Percentiles rank a stretch among this genome's conserved stretches.
phyloP scores from a whole-genome alignment of 2,888 invertebrate species.

The Thereva nobilitata region DNA sequence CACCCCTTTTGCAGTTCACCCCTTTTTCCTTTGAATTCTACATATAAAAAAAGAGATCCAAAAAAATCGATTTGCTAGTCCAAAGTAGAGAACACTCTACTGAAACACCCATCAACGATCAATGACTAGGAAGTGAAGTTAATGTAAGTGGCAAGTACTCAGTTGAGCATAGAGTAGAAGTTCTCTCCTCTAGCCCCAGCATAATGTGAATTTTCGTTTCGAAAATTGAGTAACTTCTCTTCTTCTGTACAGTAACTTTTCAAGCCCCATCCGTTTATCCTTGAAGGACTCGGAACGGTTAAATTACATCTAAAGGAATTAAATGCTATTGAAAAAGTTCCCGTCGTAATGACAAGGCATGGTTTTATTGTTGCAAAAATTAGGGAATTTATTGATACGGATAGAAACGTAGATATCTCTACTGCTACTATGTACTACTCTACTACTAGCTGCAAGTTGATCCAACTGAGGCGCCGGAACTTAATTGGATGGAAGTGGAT shows the following conservation, averaged over 20 bases:
- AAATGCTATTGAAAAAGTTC: neutral
- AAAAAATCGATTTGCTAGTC: conserved; percentile 23
- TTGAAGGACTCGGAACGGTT: neutral
- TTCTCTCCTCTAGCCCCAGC: conserved; percentile 14
- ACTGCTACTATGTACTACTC: neutral
- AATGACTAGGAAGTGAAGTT: conserved; percentile 29
- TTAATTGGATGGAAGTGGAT: conserved; percentile 13
- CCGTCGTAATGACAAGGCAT: too few relatives aligned
- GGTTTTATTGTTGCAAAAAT: too few relatives aligned
- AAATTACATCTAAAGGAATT: neutral
- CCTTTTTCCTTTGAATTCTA: neutral
- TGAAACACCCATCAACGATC: conserved; percentile 26
- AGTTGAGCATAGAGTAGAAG: neutral
- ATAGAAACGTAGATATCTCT: neutral
- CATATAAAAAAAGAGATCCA: conserved; percentile 7
- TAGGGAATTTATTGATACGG: too few relatives aligned
- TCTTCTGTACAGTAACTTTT: neutral
- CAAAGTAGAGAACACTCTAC: conserved; percentile 14
- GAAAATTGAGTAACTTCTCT: conserved; percentile 31
- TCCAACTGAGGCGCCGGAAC: neutral
- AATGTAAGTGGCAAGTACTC: conserved; percentile 13
- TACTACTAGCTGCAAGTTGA: neutral
- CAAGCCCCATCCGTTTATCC: neutral
- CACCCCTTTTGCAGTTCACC: conserved; percentile 5
- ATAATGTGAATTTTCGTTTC: conserved; percentile 26